phyloP scores from a whole-genome alignment of 2,888 invertebrate genomes.

The Seladonia tumulorum region DNA sequence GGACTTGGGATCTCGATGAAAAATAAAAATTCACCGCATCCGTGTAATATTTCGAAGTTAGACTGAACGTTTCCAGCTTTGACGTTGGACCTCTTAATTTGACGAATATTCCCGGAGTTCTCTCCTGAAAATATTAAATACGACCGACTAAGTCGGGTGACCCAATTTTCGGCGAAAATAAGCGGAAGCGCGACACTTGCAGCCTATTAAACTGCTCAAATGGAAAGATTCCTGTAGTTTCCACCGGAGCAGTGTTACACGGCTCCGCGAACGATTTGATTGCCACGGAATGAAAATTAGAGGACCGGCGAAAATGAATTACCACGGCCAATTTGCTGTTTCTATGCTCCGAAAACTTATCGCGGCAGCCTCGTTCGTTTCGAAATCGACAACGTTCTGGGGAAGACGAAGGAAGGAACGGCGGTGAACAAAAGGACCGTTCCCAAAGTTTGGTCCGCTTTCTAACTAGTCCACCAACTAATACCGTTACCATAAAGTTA shows the following conservation, averaged over 20 bases:
- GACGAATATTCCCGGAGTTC: neutral
- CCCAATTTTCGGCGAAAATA: slow-evolving; percentile 32
- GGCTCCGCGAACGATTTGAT: slow-evolving; percentile 26
- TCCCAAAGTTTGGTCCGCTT: slow-evolving; percentile 25
- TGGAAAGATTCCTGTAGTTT: slow-evolving; percentile 15
- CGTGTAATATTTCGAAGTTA: neutral
- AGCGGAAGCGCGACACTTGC: slow-evolving; percentile 21
- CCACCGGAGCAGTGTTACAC: neutral
- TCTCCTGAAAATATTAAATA: slow-evolving; percentile 6
- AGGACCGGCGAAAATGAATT: slow-evolving; percentile 46
- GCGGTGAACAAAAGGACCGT: slow-evolving; percentile 43
- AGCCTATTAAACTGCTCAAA: slow-evolving; percentile 39
- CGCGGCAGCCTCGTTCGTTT: slow-evolving; percentile 22
- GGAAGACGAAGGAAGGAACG: slow-evolving; percentile 1
- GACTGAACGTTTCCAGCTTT: neutral
- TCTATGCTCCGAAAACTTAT: slow-evolving; percentile 22
- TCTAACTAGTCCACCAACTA: slow-evolving; percentile 38
- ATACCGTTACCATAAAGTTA: slow-evolving; percentile 25
- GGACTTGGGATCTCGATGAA: too few relatives aligned
- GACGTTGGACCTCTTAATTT: neutral
- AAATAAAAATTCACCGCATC: too few relatives aligned
- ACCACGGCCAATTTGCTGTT: slow-evolving; percentile 57
- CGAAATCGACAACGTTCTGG: slow-evolving; percentile 8
- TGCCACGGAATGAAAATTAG: slow-evolving; percentile 37
- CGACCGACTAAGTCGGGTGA: neutral